These are phyloP conservation scores for Fukomys damarensis DNA, from an alignment of 2,113 vertebrate genomes.

Conservation along the genomic window DNA sequence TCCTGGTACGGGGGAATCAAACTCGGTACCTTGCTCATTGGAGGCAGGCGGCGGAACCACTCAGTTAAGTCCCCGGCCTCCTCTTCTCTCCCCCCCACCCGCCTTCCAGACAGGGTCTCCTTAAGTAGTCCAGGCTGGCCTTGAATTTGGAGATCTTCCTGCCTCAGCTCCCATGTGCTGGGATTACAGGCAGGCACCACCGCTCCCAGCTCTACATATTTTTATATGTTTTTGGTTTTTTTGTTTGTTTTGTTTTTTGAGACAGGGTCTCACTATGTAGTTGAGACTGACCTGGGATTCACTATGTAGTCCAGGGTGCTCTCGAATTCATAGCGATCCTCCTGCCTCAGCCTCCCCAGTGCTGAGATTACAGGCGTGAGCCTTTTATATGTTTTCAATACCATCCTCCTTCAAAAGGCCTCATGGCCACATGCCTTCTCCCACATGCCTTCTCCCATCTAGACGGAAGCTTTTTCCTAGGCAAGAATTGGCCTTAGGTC, in stretches of 20 bases:
- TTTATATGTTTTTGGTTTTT: no score
- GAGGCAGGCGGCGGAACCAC: no score
- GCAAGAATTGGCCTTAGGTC: neutral
- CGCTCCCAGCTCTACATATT: no score
- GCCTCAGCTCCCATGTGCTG: neutral
- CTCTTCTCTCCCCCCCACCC: no score
- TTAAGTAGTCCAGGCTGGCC: neutral
- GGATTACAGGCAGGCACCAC: neutral
- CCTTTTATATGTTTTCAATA: constrained; percentile 7
- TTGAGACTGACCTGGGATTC: no score
- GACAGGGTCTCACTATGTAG: no score
- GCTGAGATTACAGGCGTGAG: neutral
- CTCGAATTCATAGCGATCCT: no score
- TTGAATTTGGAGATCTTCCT: neutral
- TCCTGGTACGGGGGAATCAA: neutral
- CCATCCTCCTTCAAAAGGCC: neutral
- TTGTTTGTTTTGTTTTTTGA: no score
- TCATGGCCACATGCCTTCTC: neutral
- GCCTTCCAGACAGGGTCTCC: neutral
- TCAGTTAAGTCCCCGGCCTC: no score
- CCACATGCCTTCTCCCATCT: neutral
- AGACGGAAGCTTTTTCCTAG: neutral
- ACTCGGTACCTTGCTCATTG: no score
- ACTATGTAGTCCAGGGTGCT: no score
- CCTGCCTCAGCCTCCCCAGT: no score